Conservation (phyloP, 2,797 vertebrate species). For the Phaenicophaeus curvirostris region DNA sequence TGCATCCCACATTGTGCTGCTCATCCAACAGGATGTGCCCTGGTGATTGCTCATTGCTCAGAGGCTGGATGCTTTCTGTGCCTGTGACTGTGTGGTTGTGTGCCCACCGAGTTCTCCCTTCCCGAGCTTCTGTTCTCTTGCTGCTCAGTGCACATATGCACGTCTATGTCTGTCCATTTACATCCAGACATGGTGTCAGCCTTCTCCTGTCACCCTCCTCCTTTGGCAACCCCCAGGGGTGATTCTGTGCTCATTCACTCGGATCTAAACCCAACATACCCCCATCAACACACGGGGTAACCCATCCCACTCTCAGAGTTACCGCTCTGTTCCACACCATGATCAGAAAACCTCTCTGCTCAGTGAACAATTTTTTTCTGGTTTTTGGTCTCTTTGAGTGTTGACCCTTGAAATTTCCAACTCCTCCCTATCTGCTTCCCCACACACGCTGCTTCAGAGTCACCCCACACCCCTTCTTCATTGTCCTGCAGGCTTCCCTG, state of each 20-base stretch:
- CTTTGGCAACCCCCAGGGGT: background rate
- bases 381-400: background rate
- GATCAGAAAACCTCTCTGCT: slow-evolving; percentile 30
- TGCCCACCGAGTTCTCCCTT: background rate
- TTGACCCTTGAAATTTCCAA: slow-evolving; percentile 21
- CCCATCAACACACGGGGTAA: background rate
- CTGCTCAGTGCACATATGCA: rapidly evolving
- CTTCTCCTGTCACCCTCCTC: background rate
- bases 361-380: background rate
- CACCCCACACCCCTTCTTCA: background rate
- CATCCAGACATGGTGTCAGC: background rate
- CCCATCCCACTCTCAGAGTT: background rate
- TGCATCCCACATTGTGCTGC: background rate
- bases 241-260: background rate
- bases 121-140: background rate
- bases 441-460: background rate
- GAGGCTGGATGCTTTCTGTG: background rate
- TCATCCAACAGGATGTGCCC: background rate
- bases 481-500: background rate
- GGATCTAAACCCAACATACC: background rate
- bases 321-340: background rate
- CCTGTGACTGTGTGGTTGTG: rapidly evolving
- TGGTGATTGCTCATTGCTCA: rapidly evolving
- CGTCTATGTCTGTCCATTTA: rapidly evolving
- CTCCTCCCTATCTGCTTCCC: background rate